These are phyloP conservation scores for Ariolimax columbianus DNA, from an alignment of 2,888 invertebrate species.

Conservation along the genomic window DNA sequence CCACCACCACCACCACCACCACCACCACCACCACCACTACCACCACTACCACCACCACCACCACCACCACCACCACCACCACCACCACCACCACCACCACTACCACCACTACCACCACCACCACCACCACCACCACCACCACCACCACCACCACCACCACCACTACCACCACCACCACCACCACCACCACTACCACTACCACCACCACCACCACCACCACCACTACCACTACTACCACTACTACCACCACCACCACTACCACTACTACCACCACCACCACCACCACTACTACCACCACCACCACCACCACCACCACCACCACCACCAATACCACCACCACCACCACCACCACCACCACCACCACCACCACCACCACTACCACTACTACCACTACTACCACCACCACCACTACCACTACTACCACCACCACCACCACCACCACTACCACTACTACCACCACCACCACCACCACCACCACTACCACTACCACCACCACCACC, in stretches of 20 bases:
- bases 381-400: conserved; percentile 40
- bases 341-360: no score
- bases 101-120: neutral
- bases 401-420: conserved; percentile 44
- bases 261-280: neutral
- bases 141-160: neutral
- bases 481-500: neutral
- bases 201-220: neutral
- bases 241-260: neutral
- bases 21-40: neutral
- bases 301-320: no score
- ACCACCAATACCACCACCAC: no score
- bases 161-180: neutral
- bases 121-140: conserved; percentile 4
- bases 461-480: conserved; percentile 19
- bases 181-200: neutral
- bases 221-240: neutral
- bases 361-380: conserved; percentile 5
- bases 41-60: conserved; percentile 20
- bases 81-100: neutral
- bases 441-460: neutral
- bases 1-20: neutral
- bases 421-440: conserved; percentile 28
- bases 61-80: neutral
- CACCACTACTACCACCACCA: conserved; percentile 18